Base-by-base conservation (phyloP, 2,113 vertebrate species). In the Microtus montanus region DNA sequence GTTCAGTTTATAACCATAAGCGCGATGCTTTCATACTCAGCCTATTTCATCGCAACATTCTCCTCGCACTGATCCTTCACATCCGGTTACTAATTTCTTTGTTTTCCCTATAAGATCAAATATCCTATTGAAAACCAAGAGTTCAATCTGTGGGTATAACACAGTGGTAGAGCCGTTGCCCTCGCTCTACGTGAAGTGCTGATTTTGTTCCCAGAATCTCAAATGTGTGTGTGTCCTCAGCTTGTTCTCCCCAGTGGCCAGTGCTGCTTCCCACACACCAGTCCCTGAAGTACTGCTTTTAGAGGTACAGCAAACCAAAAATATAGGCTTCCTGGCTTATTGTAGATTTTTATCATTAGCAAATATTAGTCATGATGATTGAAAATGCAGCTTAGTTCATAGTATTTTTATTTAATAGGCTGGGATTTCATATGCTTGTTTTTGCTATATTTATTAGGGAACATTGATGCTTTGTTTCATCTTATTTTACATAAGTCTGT, bases 61-160 rank as follows among this genome's bases (percentile, higher is more conserved):
- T 89, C 12, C 91, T 92, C 90, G 44, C 12, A 61, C 66, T 89
- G 20, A 74, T 22, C 47, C 26, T 96, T 87, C 30, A 44, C 87
- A 78, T 6, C 24, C 10, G 89, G 86, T 44, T 95, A 35, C 82
- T 91, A 92, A 86, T 97, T 93, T 95, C 26, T 91, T 91, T 88
- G 9, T 92, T 30, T 95, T 92, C 87, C 2, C 68, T 64, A 38
- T 41, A 86, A 88, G 20, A 83, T 82, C 35, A 96, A 54, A 74
- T 90, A 89, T 12, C 74, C 4, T 82, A 68, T 85, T 92, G 47
- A 90, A 90, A 93, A 5, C 14, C 4, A 41, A 54, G 71, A 86
- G 20, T 87, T 87, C 26, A 12, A 13, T 58, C 26, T 87, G 20
- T 14, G 49, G 13, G n/a, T 44, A 3, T 70, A 70, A 68, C 17